Evolutionary conservation across 2,888 invertebrate species (phyloP), one percentile per base, ranked within the genome.

Genomic region (Auanema freiburgensis): DNA sequence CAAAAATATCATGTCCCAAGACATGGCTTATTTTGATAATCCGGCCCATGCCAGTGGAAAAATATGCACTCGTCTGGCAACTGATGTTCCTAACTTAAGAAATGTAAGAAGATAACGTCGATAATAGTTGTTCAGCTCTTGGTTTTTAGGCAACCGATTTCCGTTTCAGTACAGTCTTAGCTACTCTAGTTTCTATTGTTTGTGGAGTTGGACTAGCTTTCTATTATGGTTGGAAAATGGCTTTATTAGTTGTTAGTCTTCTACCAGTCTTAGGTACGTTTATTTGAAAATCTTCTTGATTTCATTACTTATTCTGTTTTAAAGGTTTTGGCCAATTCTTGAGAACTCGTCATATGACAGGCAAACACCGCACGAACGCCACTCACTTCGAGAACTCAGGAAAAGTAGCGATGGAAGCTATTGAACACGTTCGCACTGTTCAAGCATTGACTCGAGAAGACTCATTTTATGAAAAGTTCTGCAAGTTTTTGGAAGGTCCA

Each of bases 1-100:
- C 71, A 67, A 74, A 14, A 85, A 85, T 63, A 83, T 86, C 56
- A 65, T 87, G 33, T 76, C 84, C 1, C 86, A 86, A 69, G 79
- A 85, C 42, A 80, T 85, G 23, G 84, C 80, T n/a, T 87, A 85
- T 84, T 86, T 86, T 67, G 86, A 86, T 74, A 72, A 83, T 11
- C 82, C 84, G 21, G 72, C 74, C 5, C 84, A 85, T 67, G 80
- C 84, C 2, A 76, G 84, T 23, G 85, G 85, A 21, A 85, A 84
- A 68, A 69, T 85, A 24, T 83, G 84, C 51, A 85, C 85, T 1
- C 75, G 84, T 63, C 79, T 86, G 54, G 84, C 86, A 14, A 81
- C 85, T 55, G 86, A 87, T 78, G 84, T 85, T 24, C 85, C 85
- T 1, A 79, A 85, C 53, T 77, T 86, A 6, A 79, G 86, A 59